phyloP scores from a whole-genome alignment of 1,140 invertebrate species.

The Pogonomyrmex barbatus region DNA sequence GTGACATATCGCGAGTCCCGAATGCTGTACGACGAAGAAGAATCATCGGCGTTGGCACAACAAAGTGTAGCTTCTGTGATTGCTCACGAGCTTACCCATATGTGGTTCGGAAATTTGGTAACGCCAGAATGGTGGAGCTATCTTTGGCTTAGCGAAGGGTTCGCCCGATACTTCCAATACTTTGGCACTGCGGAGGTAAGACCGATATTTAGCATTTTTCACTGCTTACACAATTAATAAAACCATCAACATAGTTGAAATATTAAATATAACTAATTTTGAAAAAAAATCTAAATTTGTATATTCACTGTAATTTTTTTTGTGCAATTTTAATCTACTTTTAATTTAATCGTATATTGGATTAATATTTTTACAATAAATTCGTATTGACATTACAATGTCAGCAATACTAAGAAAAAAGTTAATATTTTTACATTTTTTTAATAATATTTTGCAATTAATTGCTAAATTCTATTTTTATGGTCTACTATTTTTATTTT shows the following conservation, averaged over 20 bases:
- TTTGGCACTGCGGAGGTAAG: conserved; percentile 80
- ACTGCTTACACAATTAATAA: background rate
- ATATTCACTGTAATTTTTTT: background rate
- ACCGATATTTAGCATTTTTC: background rate
- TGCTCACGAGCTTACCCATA: conserved; percentile 90
- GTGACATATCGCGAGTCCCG: conserved; percentile 87
- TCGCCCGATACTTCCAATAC: conserved; percentile 87
- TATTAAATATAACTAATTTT: background rate
- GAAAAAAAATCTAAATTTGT: background rate
- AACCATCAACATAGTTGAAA: too few relatives aligned
- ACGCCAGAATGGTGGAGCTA: conserved; percentile 89
- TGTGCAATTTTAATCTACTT: background rate
- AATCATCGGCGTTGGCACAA: conserved; percentile 84
- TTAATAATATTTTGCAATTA: background rate
- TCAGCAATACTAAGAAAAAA: background rate
- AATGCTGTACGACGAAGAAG: conserved; percentile 88
- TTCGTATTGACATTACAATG: background rate
- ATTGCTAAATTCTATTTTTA: background rate
- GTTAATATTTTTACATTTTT: conserved; percentile 15
- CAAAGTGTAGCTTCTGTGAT: conserved; percentile 87
- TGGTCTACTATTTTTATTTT: background rate
- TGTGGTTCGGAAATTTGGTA: conserved; percentile 90
- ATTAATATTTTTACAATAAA: background rate
- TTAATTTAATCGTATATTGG: background rate
- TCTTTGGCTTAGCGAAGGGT: conserved; percentile 91